Conservation (phyloP, 2,888 invertebrate species). For the Drosophila acutilabella region DNA sequence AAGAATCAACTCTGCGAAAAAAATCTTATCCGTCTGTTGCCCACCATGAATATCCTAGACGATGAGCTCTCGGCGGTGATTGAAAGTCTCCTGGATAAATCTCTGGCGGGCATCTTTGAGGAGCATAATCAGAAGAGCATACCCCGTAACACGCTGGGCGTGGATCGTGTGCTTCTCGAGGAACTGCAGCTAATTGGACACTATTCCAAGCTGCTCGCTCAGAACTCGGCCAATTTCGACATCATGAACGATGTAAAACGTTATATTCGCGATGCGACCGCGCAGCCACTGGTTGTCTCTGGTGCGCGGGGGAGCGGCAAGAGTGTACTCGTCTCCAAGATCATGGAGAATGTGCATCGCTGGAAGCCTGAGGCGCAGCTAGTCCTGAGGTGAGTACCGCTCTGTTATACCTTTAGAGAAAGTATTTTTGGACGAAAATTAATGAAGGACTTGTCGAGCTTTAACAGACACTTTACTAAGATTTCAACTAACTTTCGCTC, state of each 20-base stretch:
- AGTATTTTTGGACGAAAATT: too few relatives aligned
- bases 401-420: background rate
- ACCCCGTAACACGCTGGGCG: slow-evolving; percentile 89
- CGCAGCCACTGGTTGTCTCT: slow-evolving; percentile 89
- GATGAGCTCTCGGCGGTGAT: slow-evolving; percentile 87
- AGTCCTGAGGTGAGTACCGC: slow-evolving; percentile 80
- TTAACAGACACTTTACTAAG: too few relatives aligned
- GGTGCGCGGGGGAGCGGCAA: slow-evolving; percentile 94
- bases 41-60: slow-evolving; percentile 82
- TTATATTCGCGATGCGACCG: slow-evolving; percentile 86
- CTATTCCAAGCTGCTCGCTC: slow-evolving; percentile 89
- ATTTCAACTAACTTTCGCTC: too few relatives aligned
- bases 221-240: slow-evolving; percentile 86
- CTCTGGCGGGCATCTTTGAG: slow-evolving; percentile 89
- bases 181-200: slow-evolving; percentile 89
- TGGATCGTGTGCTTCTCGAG: slow-evolving; percentile 89
- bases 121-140: slow-evolving; percentile 88
- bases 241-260: slow-evolving; percentile 84
- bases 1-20: slow-evolving; percentile 91
- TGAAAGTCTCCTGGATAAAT: slow-evolving; percentile 88
- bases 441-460: too few relatives aligned
- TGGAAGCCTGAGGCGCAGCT: slow-evolving; percentile 88
- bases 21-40: slow-evolving; percentile 88
- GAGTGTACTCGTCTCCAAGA: slow-evolving; percentile 91
- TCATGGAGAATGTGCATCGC: slow-evolving; percentile 88